Evolutionary conservation across 2,888 invertebrate species (phyloP).

Genomic region (Thysanoteuthis rhombus): DNA sequence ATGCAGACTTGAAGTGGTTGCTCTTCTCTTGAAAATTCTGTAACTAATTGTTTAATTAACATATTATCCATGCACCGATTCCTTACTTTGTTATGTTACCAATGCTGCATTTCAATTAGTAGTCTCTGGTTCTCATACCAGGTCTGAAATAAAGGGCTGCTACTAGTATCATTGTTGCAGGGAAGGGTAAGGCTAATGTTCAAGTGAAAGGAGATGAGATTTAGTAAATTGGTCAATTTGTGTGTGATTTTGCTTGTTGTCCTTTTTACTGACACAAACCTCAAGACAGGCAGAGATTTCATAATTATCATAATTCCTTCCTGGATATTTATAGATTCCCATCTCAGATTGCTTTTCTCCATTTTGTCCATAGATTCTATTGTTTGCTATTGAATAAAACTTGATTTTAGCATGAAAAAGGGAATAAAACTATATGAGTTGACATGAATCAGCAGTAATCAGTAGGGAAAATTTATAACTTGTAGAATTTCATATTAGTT

Average conservation of each 20-base stretch:
- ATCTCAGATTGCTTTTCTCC: too few species aligned
- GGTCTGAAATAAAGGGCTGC: background rate
- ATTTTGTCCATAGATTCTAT: too few species aligned
- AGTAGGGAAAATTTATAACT: too few species aligned
- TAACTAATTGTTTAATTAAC: background rate
- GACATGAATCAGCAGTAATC: too few species aligned
- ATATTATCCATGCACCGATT: background rate
- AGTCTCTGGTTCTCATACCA: background rate
- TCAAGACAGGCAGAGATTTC: background rate
- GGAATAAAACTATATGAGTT: too few species aligned
- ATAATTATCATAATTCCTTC: background rate
- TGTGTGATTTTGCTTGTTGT: background rate
- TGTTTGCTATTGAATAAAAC: too few species aligned
- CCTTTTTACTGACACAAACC: background rate
- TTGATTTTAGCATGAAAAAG: too few species aligned
- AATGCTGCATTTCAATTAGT: background rate
- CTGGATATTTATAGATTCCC: background rate
- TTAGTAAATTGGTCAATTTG: background rate
- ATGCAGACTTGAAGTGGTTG: too few species aligned
- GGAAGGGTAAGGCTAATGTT: background rate
- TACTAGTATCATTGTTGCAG: background rate
- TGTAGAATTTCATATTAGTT: too few species aligned
- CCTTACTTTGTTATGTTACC: background rate
- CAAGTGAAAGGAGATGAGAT: background rate
- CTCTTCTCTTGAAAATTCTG: background rate